Conservation (phyloP, 1,140 invertebrate species). For the Galleria mellonella region DNA sequence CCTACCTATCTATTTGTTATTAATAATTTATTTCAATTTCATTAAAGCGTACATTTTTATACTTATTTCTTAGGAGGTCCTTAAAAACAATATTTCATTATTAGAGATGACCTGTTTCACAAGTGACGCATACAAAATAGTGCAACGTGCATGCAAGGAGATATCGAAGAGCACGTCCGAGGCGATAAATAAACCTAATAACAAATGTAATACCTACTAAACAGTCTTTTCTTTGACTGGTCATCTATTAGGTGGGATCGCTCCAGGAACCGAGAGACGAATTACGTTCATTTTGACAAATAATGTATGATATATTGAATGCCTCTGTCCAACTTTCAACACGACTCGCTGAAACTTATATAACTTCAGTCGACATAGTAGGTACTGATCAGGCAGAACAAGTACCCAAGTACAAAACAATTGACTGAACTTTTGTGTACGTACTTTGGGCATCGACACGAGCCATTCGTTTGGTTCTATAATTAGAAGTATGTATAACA, state of each 20-base stretch:
- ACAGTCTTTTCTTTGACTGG: constrained; percentile 67
- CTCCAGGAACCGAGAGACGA: constrained; percentile 44
- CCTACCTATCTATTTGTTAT: constrained; percentile 66
- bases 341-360: not conserved
- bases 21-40: constrained; percentile 69
- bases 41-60: constrained; percentile 74
- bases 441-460: constrained; percentile 20
- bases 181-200: constrained; percentile 39
- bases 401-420: constrained; percentile 21
- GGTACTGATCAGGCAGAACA: not conserved
- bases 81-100: constrained; percentile 47
- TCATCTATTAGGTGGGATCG: constrained; percentile 64
- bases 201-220: constrained; percentile 49
- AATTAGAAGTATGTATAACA: not conserved
- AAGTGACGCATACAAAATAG: constrained; percentile 26
- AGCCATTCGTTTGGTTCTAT: not conserved
- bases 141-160: constrained; percentile 33
- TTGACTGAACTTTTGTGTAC: constrained; percentile 26
- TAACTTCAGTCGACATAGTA: constrained; percentile 6
- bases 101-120: constrained; percentile 21
- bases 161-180: constrained; percentile 27
- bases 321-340: not conserved
- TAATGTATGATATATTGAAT: constrained; percentile 6
- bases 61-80: constrained; percentile 62
- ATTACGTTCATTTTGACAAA: constrained; percentile 2